A percentile compares a stretch with the other conserved stretches of the same genome.
Conservation (phyloP, 2,888 invertebrate species). For the Ophion costatus region DNA sequence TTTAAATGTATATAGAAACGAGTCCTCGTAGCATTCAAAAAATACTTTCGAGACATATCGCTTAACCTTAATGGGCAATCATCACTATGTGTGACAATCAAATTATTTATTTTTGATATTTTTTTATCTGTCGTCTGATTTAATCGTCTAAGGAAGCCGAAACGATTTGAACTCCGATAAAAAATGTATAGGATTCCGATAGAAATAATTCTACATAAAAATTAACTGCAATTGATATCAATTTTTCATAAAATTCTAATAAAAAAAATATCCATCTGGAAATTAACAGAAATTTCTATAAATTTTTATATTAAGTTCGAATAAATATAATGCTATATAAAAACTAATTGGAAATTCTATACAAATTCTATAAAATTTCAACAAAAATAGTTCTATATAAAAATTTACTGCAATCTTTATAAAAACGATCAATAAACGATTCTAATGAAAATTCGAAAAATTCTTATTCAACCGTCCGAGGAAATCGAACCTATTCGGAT, state of each 20-base stretch:
- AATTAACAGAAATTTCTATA: no score
- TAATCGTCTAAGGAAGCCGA: neutral
- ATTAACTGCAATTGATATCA: no score
- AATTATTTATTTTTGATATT: neutral
- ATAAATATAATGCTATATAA: neutral
- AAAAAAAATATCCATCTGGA: no score
- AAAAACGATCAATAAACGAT: neutral
- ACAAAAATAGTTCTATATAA: no score
- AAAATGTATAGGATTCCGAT: neutral
- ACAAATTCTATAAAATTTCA: no score
- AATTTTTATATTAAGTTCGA: neutral
- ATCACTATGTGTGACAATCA: neutral
- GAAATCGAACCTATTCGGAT: neutral
- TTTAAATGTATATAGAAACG: neutral
- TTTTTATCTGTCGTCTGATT: neutral
- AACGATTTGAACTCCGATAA: neutral
- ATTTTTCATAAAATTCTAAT: no score
- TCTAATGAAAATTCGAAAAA: neutral
- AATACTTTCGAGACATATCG: neutral
- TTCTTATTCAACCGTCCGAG: neutral
- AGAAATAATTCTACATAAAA: no score
- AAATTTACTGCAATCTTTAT: no score
- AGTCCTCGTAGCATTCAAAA: neutral
- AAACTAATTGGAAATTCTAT: no score
- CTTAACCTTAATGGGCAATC: neutral